Evolutionary conservation across 2,113 vertebrate genomes (phyloP), one percentile per base, ranked within the genome.

Genomic region (Megaceryle maxima): DNA sequence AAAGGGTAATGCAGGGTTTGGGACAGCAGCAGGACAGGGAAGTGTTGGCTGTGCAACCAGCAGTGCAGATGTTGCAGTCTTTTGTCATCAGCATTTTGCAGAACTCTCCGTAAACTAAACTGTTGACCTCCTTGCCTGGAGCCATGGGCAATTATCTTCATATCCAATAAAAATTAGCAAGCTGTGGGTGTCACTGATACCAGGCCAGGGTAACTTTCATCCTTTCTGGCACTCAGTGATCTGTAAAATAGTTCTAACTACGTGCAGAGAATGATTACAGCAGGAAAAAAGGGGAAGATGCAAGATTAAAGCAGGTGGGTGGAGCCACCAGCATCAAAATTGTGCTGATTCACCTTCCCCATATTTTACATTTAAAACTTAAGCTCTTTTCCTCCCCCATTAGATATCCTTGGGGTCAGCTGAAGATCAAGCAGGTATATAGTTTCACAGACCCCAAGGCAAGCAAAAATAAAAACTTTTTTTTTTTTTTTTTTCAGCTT

Each of bases 111-210:
- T 69, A 88, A 86, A 62, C 39, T 69, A 62, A 93, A 76, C 83
- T 92, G 90, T 90, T 90, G 83, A 69, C 66, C 20, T 50, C 18
- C 55, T 91, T 87, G 66, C 50, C 83, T 53, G 28, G 59, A 92
- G 92, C 62, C 74, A 80, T 13, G 78, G 33, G 70, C 64, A 75
- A 83, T 84, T 94, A 95, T 94, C 93, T 91, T 73, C 67, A 33
- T 44, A 96, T 78, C 68, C 85, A 81, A 75, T 60, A 83, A 81
- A 67, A 93, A 86, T 90, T 90, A 88, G 50, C 75, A 77, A 94
- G 67, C 86, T 72, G 60, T 92, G 93, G 22, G 43, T 86, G 39
- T 86, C 85, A n/a, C 68, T 94, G 90, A 95, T 94, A 96, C 25
- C 17, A 22, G 72, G 35, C 90, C 55, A 29, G 20, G n/a, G 33